phyloP scores from a whole-genome alignment of 2,797 vertebrate species.

The Dallia pectoralis region DNA sequence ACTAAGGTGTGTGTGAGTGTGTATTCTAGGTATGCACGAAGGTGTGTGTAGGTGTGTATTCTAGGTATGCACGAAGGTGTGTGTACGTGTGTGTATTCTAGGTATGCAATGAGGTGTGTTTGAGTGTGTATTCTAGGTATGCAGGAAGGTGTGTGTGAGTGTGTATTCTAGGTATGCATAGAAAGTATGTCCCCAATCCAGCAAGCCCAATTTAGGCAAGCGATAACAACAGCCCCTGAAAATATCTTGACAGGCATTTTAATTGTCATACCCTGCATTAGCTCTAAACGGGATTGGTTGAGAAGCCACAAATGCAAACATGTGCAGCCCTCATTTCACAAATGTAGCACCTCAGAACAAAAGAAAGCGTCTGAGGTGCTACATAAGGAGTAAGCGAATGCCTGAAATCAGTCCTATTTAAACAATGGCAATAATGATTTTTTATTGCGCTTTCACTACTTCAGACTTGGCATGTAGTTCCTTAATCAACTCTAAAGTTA shows the following conservation, averaged over 20 bases:
- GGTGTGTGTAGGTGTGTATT: too few relatives aligned
- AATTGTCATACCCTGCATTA: constrained; percentile 70
- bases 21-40: too few relatives aligned
- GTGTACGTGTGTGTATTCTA: too few relatives aligned
- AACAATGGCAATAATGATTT: constrained; percentile 10
- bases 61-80: too few relatives aligned
- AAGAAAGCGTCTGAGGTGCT: constrained; percentile 17
- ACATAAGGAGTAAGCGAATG: neutral
- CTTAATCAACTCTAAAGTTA: constrained; percentile 66
- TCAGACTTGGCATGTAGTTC: constrained; percentile 49
- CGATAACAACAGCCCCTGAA: constrained; percentile 60
- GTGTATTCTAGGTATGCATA: constrained; percentile 30
- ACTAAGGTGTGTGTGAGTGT: too few relatives aligned
- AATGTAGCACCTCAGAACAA: constrained; percentile 14
- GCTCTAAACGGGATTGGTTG: constrained; percentile 55
- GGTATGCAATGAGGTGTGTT: too few relatives aligned
- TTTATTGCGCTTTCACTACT: constrained; percentile 41
- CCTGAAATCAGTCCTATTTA: neutral
- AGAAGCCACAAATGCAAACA: constrained; percentile 21
- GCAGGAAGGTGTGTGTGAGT: constrained; percentile 19
- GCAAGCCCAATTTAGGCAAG: constrained; percentile 57
- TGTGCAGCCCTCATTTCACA: constrained; percentile 35
- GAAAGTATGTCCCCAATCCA: constrained; percentile 40
- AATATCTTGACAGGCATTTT: constrained; percentile 75
- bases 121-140: too few relatives aligned